Evolutionary conservation across 2,888 invertebrate species (phyloP), one percentile per base, ranked within the genome.

Genomic region (Linnaemya tessellans): DNA sequence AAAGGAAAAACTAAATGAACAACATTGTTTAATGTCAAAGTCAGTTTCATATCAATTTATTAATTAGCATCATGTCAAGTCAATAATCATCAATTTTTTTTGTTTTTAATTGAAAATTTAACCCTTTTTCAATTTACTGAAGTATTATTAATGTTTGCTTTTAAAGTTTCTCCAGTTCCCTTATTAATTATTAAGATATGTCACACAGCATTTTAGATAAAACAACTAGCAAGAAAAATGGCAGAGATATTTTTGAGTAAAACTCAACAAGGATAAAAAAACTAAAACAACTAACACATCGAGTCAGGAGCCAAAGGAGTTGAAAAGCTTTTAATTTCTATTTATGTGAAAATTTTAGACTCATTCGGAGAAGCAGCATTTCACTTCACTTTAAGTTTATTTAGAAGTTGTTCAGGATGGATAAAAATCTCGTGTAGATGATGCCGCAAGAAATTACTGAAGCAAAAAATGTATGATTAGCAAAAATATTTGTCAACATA

Each of bases 21-120:
- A 41, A 41, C 41, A 13, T 43, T 51, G 25, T 43, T 51, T 30
- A 3, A 5, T 30, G 5, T 30, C 30, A 30, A 30, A 30, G 30
- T 30, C 30, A 30, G 30, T 30, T 41, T 43, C 22, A 74, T 73
- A 62, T 60, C 71, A 84, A 46, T 67, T 58, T 65, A n/a, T 35
- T 71, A 80, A 84, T 80, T 80, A 84, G 38, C 75, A 75, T 71
- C 58, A 68, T 80, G 58, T 80, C 77, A 80, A 54, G 77, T 60
- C 71, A 67, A 71, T 73, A 84, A 49, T 67, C 10, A 13, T 3
- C 67, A 84, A 62, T 60, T 68, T 79, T 25, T 49, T 18, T 1
- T 15, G n/a, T 38, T 58, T 38, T 43, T 35, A 25, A 10, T 56
- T 38, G 10, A 18, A 18, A 41, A 41, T 18, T 62, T 41, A 62